A percentile compares a stretch with the other conserved stretches of the same genome.
Evolutionary conservation across 2,113 vertebrate species (phyloP).

Genomic region (Ahaetulla prasina): DNA sequence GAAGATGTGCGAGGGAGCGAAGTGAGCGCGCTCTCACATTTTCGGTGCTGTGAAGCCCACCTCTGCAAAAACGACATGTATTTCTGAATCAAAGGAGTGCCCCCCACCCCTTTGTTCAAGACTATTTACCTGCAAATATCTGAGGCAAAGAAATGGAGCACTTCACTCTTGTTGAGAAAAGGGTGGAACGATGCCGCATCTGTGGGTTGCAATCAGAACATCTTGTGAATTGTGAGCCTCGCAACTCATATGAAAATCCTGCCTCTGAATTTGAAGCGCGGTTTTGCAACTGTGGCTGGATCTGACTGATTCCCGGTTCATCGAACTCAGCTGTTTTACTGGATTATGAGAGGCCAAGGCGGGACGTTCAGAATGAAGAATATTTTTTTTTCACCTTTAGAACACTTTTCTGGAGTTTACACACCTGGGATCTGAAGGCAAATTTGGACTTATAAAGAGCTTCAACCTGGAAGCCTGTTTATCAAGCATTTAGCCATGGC

Average conservation of each 20-base stretch:
- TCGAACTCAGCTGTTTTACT: not conserved
- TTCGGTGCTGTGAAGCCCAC: too few species aligned
- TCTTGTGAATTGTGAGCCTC: not conserved
- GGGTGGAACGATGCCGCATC: constrained; percentile 89
- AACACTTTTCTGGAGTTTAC: not conserved
- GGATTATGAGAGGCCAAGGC: not conserved
- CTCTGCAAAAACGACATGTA: not conserved
- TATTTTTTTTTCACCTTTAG: too few species aligned
- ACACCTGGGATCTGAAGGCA: not conserved
- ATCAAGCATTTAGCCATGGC: not conserved
- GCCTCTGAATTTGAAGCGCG: not conserved
- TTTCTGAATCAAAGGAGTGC: not conserved
- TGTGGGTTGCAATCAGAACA: constrained; percentile 55
- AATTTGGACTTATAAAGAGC: not conserved
- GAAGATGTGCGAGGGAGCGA: too few species aligned
- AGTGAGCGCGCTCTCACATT: too few species aligned
- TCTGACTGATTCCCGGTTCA: not conserved
- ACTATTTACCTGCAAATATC: constrained; percentile 90
- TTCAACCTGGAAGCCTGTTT: not conserved
- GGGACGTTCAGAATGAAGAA: not conserved
- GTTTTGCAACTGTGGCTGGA: not conserved
- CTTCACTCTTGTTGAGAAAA: constrained; percentile 73
- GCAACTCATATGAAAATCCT: not conserved
- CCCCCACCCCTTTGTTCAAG: not conserved
- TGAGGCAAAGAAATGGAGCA: constrained; percentile 83